Percentiles rank a stretch among this genome's conserved stretches.
Evolutionary conservation across 2,113 vertebrate species (phyloP).

Genomic region (Elaphurus davidianus): DNA sequence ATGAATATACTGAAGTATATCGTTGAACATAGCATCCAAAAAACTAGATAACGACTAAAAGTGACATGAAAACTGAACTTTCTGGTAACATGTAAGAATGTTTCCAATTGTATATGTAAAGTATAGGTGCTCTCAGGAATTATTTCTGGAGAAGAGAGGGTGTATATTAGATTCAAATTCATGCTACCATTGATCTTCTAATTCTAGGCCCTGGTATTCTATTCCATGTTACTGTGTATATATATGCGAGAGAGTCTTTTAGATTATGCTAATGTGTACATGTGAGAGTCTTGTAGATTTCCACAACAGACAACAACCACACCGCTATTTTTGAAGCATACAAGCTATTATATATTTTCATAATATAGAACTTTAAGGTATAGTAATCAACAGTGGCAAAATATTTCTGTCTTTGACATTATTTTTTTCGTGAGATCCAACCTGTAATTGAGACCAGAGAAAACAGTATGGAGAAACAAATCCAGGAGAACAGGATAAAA

Average conservation of each 20-base stretch:
- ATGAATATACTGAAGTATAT: neutral
- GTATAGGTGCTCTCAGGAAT: neutral
- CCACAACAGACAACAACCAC: slow-evolving; percentile 79
- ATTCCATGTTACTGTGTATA: neutral
- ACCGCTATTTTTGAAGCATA: slow-evolving; percentile 84
- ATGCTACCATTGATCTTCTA: neutral
- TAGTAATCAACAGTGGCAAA: slow-evolving; percentile 89
- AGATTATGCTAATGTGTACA: neutral
- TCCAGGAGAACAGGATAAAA: slow-evolving; percentile 78
- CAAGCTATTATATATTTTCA: slow-evolving; percentile 89
- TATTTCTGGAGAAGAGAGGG: neutral
- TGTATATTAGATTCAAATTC: neutral
- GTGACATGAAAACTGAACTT: neutral
- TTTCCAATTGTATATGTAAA: neutral
- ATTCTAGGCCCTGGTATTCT: neutral
- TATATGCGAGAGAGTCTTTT: neutral
- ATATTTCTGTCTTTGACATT: slow-evolving; percentile 86
- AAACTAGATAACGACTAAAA: neutral
- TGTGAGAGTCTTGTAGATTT: neutral
- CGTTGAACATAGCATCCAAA: neutral
- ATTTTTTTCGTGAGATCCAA: slow-evolving; percentile 79
- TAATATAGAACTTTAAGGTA: slow-evolving; percentile 89
- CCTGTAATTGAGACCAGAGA: slow-evolving; percentile 83
- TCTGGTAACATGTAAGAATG: neutral
- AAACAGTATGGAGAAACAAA: slow-evolving; percentile 82